Evolutionary conservation across 2,888 invertebrate genomes (phyloP).

Genomic region (Amphipyra tragopoginis): DNA sequence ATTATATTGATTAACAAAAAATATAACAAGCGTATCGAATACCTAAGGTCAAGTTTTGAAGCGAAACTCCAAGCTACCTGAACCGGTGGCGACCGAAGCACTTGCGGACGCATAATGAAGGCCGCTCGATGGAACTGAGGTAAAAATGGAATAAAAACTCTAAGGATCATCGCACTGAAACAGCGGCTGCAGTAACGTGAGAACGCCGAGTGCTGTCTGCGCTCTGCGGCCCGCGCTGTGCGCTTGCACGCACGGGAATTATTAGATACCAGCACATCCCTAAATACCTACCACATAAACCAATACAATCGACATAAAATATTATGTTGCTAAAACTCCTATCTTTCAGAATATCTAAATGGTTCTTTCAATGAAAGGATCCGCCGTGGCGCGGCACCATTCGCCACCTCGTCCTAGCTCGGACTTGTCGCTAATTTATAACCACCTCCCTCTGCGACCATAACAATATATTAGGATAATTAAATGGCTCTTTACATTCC

Average conservation of each 20-base stretch:
- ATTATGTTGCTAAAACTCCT: constrained; percentile 41
- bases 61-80: constrained; percentile 85
- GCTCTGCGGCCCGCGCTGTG: constrained; percentile 16
- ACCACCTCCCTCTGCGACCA: constrained; percentile 86
- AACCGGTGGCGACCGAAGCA: constrained; percentile 81
- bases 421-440: constrained; percentile 83
- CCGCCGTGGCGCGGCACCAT: constrained; percentile 64
- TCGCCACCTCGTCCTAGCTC: constrained; percentile 77
- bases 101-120: constrained; percentile 86
- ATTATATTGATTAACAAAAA: constrained; percentile 82
- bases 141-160: constrained; percentile 84
- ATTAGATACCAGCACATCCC: constrained; percentile 35
- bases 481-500: constrained; percentile 90
- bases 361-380: constrained; percentile 45
- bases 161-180: constrained; percentile 86
- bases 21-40: constrained; percentile 84
- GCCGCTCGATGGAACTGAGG: constrained; percentile 81
- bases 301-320: constrained; percentile 35
- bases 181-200: constrained; percentile 78
- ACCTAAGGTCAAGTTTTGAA: constrained; percentile 87
- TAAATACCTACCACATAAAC: constrained; percentile 30
- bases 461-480: constrained; percentile 90
- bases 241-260: constrained; percentile 41
- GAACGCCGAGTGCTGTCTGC: constrained; percentile 61
- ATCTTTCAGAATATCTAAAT: constrained; percentile 37